Evolutionary conservation across 2,113 vertebrate genomes (phyloP), one percentile per base, ranked within the genome.

Genomic region (Miniopterus natalensis): DNA sequence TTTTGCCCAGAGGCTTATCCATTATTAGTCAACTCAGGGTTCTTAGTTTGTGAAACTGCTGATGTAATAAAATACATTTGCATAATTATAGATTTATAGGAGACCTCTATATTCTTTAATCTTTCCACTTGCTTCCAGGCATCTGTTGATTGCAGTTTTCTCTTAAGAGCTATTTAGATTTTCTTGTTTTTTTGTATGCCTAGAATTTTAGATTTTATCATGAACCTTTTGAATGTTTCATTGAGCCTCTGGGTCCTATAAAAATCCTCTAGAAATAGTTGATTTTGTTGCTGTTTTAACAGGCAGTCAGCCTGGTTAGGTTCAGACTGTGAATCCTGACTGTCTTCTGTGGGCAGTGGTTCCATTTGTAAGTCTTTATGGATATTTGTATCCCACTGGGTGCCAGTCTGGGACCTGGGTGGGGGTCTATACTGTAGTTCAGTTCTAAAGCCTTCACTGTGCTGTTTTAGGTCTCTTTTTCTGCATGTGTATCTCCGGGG

Each of bases 181-280:
- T 74, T 55, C 78, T 84, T 92, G n/a, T 20, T 94, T 89, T 11
- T 95, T 89, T 90, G 21, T 36, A 51, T 75, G 31, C 45, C 57
- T 83, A 73, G 42, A 65, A 75, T 86, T 94, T 89, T 92, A 40
- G 51, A 79, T 81, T 96, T 89, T 70, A 84, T 70, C 45, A 5
- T 66, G 66, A 85, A 94, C 21, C 61, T 92, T 81, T 88, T 84
- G 49, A 78, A 25, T 66, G 29, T 65, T 89, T 63, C n/a, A 6
- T 53, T 89, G 25, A 70, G 6, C 13, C 11, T 75, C 47, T 20
- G 20, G 29, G 23, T 89, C 49, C 79, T 79, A 4, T 87, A 40
- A 85, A 91, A 81, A 42, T 66, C 29, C 8, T 21, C 65, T 89
- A 53, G 49, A 71, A 86, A 47, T 27, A 42, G 49, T 71, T 31